Percentiles rank a stretch among this genome's conserved stretches.
Conservation (phyloP, 2,888 invertebrate genomes). For the Operophtera brumata region DNA sequence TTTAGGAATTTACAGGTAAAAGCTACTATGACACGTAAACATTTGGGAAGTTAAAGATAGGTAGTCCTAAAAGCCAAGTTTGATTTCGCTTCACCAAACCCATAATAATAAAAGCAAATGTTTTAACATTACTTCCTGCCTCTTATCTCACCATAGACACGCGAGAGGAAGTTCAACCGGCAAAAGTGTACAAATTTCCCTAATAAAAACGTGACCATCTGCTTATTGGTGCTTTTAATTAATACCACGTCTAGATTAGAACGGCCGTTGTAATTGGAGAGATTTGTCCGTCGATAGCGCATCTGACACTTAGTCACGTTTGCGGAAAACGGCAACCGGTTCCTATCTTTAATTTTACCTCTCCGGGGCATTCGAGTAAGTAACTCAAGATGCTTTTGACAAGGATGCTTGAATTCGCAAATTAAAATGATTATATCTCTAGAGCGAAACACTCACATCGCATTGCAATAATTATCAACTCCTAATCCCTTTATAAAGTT, state of each 20-base stretch:
- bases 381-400: conserved; percentile 38
- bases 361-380: conserved; percentile 35
- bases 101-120: neutral
- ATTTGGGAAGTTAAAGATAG: neutral
- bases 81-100: neutral
- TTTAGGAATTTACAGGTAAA: conserved; percentile 21
- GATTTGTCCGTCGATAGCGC: conserved; percentile 41
- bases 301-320: conserved; percentile 43
- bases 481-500: conserved; percentile 41
- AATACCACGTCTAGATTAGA: conserved; percentile 37
- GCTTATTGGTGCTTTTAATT: conserved; percentile 35
- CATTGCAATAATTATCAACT: conserved; percentile 23
- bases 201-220: conserved; percentile 36
- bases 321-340: conserved; percentile 40
- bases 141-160: conserved; percentile 2
- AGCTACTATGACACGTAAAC: conserved; percentile 20
- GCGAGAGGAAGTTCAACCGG: conserved; percentile 14
- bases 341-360: conserved; percentile 42
- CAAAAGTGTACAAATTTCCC: conserved; percentile 27
- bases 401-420: conserved; percentile 31
- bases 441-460: conserved; percentile 11
- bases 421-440: conserved; percentile 36
- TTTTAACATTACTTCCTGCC: conserved; percentile 3
- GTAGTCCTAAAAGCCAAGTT: neutral
- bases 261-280: conserved; percentile 40